Conservation (phyloP, 2,113 vertebrate genomes). For the Ceuthmochares aereus region DNA sequence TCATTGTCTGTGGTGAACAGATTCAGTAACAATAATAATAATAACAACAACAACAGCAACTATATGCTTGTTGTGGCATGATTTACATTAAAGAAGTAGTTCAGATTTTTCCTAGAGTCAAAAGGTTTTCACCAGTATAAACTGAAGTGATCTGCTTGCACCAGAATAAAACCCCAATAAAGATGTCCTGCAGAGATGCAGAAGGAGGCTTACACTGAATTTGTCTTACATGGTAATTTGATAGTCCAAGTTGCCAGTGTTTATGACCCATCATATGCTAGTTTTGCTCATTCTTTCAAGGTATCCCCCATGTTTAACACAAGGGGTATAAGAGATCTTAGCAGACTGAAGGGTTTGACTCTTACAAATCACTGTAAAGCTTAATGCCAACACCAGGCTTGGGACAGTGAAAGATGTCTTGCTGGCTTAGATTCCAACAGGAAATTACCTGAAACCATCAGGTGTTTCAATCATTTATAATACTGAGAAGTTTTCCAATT, state of each 20-base stretch:
- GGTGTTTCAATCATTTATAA: neutral
- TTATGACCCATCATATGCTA: neutral
- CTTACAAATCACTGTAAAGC: neutral
- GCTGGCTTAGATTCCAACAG: neutral
- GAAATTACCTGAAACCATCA: neutral
- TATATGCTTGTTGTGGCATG: neutral
- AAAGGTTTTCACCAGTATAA: neutral
- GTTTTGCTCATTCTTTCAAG: neutral
- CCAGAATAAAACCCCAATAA: neutral
- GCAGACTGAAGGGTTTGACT: neutral
- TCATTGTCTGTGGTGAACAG: neutral
- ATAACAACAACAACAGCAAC: neutral
- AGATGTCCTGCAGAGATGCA: neutral
- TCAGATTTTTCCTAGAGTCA: neutral
- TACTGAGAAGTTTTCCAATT: neutral
- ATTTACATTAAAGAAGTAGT: neutral
- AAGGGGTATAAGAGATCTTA: neutral
- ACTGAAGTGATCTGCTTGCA: neutral
- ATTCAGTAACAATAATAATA: neutral
- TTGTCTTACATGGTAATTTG: neutral
- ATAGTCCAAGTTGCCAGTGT: neutral
- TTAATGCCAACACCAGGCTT: neutral
- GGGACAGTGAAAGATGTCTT: neutral
- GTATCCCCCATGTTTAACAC: neutral
- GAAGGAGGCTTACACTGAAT: neutral